These are phyloP conservation scores for Leucopsar rothschildi DNA, from an alignment of 2,113 vertebrate species.

Conservation along the genomic window DNA sequence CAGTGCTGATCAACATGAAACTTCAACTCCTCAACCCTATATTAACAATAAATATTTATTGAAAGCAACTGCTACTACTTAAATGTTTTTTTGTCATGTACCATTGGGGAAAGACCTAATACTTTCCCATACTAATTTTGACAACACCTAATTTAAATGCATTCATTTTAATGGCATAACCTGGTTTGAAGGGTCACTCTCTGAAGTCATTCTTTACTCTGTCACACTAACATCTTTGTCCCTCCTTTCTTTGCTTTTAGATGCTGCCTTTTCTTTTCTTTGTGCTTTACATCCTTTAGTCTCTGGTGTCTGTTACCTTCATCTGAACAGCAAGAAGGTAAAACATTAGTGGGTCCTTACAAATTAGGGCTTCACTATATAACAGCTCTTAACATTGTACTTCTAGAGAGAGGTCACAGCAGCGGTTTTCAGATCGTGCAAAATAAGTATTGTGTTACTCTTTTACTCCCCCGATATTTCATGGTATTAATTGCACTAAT, in stretches of 20 bases:
- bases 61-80: background rate
- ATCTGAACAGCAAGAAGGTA: constrained; percentile 69
- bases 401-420: background rate
- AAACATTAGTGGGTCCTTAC: constrained; percentile 9
- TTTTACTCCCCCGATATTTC: background rate
- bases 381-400: background rate
- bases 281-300: constrained; percentile 70
- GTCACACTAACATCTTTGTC: constrained; percentile 59
- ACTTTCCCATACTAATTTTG: background rate
- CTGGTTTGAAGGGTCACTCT: background rate
- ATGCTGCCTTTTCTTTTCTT: constrained; percentile 71
- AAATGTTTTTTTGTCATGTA: background rate
- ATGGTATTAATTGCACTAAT: background rate
- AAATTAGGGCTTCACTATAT: background rate
- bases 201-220: background rate
- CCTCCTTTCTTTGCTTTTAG: constrained; percentile 72
- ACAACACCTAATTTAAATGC: background rate
- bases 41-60: background rate
- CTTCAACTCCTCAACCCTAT: background rate
- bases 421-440: background rate
- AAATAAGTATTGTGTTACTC: background rate
- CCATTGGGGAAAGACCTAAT: background rate
- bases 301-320: constrained; percentile 68
- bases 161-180: background rate
- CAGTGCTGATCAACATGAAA: background rate